A percentile compares a stretch with the other conserved stretches of the same genome.
These are phyloP conservation scores for human DNA, from an alignment of 2,113 vertebrate species.

Conservation along the genomic window GRCh38 chr9:108746001-108746500, in stretches of 20 bases:
- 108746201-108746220: not conserved
- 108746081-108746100: not conserved
- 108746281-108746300: not conserved
- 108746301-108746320: not conserved
- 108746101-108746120: not conserved
- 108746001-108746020: not conserved
- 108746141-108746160: not conserved
- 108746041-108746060: not conserved
- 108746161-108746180: not conserved
- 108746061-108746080: not conserved
- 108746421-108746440: not conserved
- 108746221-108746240: not conserved
- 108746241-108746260: no score
- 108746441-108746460: not conserved
- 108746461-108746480: not conserved
- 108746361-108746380: not conserved
- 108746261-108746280: not conserved
- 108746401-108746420: not conserved
- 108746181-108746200: not conserved
- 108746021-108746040: not conserved
- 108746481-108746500: not conserved
- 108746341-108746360: not conserved
- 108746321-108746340: not conserved
- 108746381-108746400: not conserved
- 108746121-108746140: not conserved